phyloP scores from a whole-genome alignment of 2,797 vertebrate species.

The Bryconaethiops microstoma region DNA sequence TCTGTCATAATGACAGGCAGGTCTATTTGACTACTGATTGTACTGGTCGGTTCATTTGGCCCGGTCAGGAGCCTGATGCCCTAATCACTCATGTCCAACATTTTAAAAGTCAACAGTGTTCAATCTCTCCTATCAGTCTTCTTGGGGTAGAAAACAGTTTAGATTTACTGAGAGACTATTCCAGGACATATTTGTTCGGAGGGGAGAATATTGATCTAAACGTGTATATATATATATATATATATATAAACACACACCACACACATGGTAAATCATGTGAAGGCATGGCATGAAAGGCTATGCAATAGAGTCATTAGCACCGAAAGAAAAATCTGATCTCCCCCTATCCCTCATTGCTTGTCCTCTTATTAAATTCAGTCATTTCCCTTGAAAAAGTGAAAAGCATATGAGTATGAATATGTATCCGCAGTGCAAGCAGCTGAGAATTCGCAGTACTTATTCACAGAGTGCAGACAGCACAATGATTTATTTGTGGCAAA shows the following conservation, averaged over 20 bases:
- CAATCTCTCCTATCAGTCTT: slow-evolving; percentile 38
- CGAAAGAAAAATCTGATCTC: background rate
- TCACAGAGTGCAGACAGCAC: background rate
- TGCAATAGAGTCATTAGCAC: background rate
- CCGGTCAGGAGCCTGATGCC: slow-evolving; percentile 34
- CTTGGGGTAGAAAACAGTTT: slow-evolving; percentile 38
- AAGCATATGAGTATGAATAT: background rate
- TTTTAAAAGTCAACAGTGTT: slow-evolving; percentile 45
- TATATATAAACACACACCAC: no score
- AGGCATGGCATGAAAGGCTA: background rate
- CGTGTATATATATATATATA: no score
- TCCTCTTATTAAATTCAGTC: background rate
- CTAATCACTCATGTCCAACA: slow-evolving; percentile 50
- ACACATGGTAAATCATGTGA: no score
- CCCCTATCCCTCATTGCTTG: background rate
- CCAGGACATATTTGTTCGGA: slow-evolving; percentile 7
- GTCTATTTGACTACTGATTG: slow-evolving; percentile 48
- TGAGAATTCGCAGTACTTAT: background rate
- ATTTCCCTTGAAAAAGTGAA: background rate
- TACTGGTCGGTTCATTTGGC: slow-evolving; percentile 55
- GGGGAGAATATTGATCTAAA: background rate
- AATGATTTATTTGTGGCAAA: slow-evolving; percentile 25
- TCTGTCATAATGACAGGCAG: slow-evolving; percentile 50
- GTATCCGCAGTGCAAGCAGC: background rate
- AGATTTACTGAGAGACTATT: slow-evolving; percentile 28